Evolutionary conservation across 2,113 vertebrate species (phyloP).

Genomic region (Pelmatolapia mariae): DNA sequence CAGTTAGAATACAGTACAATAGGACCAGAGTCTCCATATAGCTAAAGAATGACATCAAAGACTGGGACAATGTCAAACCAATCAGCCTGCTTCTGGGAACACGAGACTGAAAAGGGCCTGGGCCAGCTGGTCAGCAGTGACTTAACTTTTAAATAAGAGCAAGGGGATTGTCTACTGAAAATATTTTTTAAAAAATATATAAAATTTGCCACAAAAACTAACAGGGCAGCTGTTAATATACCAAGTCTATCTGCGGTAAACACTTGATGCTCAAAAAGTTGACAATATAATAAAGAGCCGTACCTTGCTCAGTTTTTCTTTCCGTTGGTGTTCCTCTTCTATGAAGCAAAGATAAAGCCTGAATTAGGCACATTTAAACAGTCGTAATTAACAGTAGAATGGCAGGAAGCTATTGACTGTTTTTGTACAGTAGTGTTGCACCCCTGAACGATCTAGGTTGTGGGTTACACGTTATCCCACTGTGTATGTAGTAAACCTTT

Average conservation of each 20-base stretch:
- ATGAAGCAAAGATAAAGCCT: not conserved
- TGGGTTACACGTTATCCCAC: not conserved
- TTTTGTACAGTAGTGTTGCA: not conserved
- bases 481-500: not conserved
- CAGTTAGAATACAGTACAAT: not conserved
- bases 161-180: fast-evolving
- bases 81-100: not conserved
- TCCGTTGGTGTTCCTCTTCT: conserved; percentile 14
- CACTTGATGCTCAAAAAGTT: not conserved
- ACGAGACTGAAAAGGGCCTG: fast-evolving
- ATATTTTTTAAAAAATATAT: fast-evolving
- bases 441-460: not conserved
- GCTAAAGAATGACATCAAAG: not conserved
- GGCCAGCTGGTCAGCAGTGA: not conserved
- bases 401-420: not conserved
- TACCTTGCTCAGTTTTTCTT: conserved; percentile 6
- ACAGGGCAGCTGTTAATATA: not conserved
- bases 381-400: not conserved
- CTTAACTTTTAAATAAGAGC: not conserved
- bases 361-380: not conserved
- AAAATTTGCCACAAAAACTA: not conserved
- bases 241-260: fast-evolving
- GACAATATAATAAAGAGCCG: fast-evolving
- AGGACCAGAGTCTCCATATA: fast-evolving
- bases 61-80: not conserved